phyloP scores from a whole-genome alignment of 2,113 vertebrate genomes.

The Hyperopisus bebe region DNA sequence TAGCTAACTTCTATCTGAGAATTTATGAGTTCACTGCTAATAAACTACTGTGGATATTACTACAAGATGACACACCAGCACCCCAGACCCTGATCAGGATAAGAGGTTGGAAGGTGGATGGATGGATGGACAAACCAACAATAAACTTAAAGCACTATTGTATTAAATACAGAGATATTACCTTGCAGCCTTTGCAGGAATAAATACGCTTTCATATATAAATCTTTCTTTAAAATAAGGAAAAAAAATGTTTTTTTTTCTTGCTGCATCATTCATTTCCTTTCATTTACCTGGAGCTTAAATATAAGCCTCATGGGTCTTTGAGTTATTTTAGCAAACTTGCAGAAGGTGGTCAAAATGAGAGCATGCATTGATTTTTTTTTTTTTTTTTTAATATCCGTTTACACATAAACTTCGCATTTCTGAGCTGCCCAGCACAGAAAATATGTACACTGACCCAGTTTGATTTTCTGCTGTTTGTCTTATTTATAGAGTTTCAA shows the following conservation, averaged over 20 bases:
- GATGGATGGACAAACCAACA: background rate
- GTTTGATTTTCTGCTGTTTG: background rate
- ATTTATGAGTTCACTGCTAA: background rate
- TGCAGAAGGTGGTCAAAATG: background rate
- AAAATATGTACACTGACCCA: constrained; percentile 4
- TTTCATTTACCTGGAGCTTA: background rate
- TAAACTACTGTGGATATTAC: background rate
- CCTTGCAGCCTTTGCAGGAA: background rate
- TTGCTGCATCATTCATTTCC: background rate
- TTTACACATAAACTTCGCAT: background rate
- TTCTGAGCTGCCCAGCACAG: background rate
- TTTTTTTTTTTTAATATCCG: background rate
- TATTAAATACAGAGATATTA: background rate
- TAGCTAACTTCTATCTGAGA: background rate
- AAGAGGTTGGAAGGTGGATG: background rate
- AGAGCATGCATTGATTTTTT: background rate
- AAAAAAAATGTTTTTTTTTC: background rate
- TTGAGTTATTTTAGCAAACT: background rate
- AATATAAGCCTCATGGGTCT: background rate
- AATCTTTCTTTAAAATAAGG: background rate
- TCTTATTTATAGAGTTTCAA: background rate
- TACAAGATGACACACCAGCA: background rate
- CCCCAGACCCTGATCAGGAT: background rate
- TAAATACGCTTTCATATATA: background rate
- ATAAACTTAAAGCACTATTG: background rate